phyloP scores from a whole-genome alignment of 2,113 vertebrate genomes.

The Phocoena phocoena region DNA sequence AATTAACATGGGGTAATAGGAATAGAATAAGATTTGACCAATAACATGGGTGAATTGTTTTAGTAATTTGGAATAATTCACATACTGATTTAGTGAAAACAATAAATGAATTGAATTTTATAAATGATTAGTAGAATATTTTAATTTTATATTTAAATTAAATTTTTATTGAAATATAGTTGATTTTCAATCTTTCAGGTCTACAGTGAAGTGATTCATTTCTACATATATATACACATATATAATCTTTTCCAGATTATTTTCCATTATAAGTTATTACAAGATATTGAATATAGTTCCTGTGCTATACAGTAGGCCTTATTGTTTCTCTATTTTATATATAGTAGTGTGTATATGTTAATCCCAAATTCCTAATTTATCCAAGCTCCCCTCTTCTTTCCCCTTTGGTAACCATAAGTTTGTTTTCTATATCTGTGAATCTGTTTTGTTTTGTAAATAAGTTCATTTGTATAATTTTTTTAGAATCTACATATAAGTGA shows the following conservation, averaged over 20 bases:
- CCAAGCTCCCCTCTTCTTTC: not conserved
- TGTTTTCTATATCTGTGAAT: not conserved
- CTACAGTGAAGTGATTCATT: not conserved
- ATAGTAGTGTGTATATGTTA: not conserved
- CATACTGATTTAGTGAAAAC: not conserved
- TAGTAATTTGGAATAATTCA: not conserved
- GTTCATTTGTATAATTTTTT: not conserved
- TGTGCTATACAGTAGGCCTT: not conserved
- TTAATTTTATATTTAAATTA: not conserved
- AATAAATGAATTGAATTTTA: not conserved
- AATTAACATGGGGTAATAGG: not conserved
- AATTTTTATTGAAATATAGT: not conserved
- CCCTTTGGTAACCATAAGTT: not conserved
- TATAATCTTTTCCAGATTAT: not conserved
- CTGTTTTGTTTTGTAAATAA: not conserved
- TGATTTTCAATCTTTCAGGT: not conserved
- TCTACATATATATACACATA: not conserved
- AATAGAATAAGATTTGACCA: not conserved
- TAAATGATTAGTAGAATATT: not conserved
- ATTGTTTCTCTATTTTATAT: not conserved
- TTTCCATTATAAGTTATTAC: not conserved
- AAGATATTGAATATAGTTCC: not conserved
- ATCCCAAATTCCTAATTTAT: not conserved
- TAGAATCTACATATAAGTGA: not conserved
- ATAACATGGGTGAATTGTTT: not conserved